Percentiles rank a stretch among this genome's conserved stretches.
These are phyloP conservation scores for Mylabris phalerata DNA, from an alignment of 1,140 invertebrate species.

Conservation along the genomic window DNA sequence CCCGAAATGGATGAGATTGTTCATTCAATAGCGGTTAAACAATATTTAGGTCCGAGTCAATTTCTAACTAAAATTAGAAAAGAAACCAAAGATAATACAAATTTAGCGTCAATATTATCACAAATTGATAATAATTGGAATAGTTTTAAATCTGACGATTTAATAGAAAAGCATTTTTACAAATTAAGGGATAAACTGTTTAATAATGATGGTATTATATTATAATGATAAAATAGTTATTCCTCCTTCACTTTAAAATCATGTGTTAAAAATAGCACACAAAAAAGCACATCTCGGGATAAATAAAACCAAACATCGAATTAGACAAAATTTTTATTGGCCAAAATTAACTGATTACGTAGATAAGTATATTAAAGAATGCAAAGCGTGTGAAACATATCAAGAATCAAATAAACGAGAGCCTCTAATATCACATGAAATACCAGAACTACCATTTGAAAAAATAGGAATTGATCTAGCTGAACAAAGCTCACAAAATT, in stretches of 20 bases:
- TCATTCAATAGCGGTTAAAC: neutral
- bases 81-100: too few relatives aligned
- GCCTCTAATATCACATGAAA: slow-evolving; percentile 31
- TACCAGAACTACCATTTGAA: slow-evolving; percentile 30
- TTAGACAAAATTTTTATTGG: slow-evolving; percentile 17
- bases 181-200: neutral
- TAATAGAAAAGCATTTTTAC: too few relatives aligned
- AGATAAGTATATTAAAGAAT: slow-evolving; percentile 7
- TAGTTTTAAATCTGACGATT: too few relatives aligned
- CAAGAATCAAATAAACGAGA: slow-evolving; percentile 17
- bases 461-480: slow-evolving; percentile 36
- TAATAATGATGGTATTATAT: neutral
- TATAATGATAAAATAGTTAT: neutral
- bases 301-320: slow-evolving; percentile 27
- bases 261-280: slow-evolving; percentile 14
- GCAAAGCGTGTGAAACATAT: slow-evolving; percentile 18
- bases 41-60: too few relatives aligned
- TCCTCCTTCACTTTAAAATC: neutral
- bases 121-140: too few relatives aligned
- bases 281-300: slow-evolving; percentile 13
- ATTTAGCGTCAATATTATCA: too few relatives aligned
- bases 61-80: too few relatives aligned
- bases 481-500: slow-evolving; percentile 36
- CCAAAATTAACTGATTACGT: slow-evolving; percentile 14
- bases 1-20: neutral